A percentile compares a stretch with the other conserved stretches of the same genome.
These are phyloP conservation scores for Harpagoxenus sublaevis DNA, from an alignment of 2,888 invertebrate genomes.

Conservation along the genomic window DNA sequence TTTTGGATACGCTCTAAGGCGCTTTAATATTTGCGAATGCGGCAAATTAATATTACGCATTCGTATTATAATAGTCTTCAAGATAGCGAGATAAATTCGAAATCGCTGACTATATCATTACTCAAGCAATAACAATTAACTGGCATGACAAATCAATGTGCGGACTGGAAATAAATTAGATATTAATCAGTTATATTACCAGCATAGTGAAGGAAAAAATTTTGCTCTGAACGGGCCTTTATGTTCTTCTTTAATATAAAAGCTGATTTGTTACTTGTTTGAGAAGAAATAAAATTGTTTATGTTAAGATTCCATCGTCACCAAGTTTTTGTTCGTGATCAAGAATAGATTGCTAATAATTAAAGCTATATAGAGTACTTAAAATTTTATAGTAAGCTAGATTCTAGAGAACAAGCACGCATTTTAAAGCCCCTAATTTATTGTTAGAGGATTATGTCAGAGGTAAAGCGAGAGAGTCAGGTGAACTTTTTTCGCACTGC, in stretches of 20 bases:
- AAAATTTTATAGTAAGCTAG: neutral
- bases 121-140: neutral
- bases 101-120: neutral
- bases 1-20: slow-evolving; percentile 69
- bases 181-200: neutral
- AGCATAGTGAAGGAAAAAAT: neutral
- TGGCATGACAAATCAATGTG: neutral
- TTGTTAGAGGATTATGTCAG: neutral
- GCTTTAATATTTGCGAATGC: slow-evolving; percentile 64
- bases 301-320: neutral
- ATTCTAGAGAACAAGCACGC: neutral
- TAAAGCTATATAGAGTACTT: neutral
- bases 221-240: neutral
- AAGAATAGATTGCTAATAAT: neutral
- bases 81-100: neutral
- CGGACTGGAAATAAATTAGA: neutral
- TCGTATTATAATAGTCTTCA: slow-evolving; percentile 11
- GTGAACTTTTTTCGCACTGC: neutral
- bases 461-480: neutral
- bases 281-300: neutral
- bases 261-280: neutral
- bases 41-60: slow-evolving; percentile 50
- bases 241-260: neutral
- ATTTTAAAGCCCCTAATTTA: neutral
- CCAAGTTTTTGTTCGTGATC: neutral